Evolutionary conservation across 2,797 vertebrate species (phyloP).

Genomic region (Tragopan temminckii): DNA sequence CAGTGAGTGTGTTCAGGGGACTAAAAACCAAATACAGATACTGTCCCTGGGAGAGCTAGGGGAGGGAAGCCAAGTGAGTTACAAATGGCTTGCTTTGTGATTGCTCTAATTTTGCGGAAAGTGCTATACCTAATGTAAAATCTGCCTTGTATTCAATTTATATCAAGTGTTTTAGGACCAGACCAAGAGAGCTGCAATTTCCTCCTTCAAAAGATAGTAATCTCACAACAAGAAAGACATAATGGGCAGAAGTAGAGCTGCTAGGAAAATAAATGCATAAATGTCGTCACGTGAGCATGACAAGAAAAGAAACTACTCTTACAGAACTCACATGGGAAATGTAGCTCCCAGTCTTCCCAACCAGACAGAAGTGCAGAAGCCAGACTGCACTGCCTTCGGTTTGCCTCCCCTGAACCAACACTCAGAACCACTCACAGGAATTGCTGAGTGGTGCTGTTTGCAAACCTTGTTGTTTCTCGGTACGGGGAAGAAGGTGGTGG

Average conservation of each 20-base stretch:
- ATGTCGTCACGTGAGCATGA: not conserved
- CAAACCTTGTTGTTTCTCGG: rapidly evolving
- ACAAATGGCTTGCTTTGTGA: slow-evolving; percentile 32
- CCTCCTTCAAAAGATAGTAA: slow-evolving; percentile 3
- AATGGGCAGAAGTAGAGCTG: slow-evolving; percentile 19
- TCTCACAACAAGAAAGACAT: not conserved
- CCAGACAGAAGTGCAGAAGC: not conserved
- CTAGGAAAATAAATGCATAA: not conserved
- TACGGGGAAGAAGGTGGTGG: not conserved
- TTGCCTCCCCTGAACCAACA: not conserved
- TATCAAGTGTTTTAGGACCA: slow-evolving; percentile 22
- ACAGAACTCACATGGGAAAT: not conserved
- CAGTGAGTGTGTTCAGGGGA: not conserved
- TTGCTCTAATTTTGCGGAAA: slow-evolving; percentile 57
- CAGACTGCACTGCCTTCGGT: not conserved
- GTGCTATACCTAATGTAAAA: slow-evolving; percentile 26
- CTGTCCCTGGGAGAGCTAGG: not conserved
- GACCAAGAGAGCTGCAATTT: slow-evolving; percentile 39
- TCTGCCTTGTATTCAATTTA: slow-evolving; percentile 43
- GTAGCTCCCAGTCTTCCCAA: not conserved
- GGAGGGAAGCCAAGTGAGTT: slow-evolving; percentile 46
- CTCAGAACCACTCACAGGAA: not conserved
- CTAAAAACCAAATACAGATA: slow-evolving; percentile 19
- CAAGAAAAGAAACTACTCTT: not conserved
- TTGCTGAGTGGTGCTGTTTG: not conserved